Evolutionary conservation across 2,797 vertebrate genomes (phyloP).

Genomic region (Falco concolor): DNA sequence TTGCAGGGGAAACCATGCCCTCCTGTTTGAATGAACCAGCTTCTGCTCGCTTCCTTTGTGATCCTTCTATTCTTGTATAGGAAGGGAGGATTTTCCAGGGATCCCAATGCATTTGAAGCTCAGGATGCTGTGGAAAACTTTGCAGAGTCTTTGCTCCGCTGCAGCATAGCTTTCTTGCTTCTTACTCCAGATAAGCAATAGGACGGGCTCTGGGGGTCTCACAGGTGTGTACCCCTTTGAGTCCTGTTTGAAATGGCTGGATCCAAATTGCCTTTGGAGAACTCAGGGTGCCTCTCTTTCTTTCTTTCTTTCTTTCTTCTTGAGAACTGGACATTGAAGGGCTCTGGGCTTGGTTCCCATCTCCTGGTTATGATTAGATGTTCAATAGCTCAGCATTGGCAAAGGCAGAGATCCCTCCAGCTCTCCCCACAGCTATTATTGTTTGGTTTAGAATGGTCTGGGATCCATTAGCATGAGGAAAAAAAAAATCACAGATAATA

Average conservation of each 20-base stretch:
- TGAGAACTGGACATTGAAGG: not conserved
- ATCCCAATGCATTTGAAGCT: not conserved
- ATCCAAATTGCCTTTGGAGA: not conserved
- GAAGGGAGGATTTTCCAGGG: not conserved
- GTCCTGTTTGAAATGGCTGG: not conserved
- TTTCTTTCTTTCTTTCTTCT: not conserved
- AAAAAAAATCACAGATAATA: constrained; percentile 44
- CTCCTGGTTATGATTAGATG: constrained; percentile 52
- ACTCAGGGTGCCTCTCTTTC: not conserved
- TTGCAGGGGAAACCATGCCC: not conserved
- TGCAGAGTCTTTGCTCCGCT: not conserved
- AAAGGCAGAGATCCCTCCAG: not conserved
- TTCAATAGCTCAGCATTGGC: not conserved
- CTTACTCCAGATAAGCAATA: rapidly evolving
- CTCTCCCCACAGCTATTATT: not conserved
- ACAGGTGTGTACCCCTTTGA: not conserved
- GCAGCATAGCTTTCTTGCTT: not conserved
- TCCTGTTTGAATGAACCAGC: not conserved
- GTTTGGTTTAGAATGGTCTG: not conserved
- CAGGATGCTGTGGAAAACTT: not conserved
- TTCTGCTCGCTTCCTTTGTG: not conserved
- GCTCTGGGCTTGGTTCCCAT: constrained; percentile 16
- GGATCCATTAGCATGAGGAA: not conserved
- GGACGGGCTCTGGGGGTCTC: not conserved
- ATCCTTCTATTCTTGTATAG: not conserved